phyloP scores from a whole-genome alignment of 1,140 invertebrate genomes.

The Drosophila micromelanica region DNA sequence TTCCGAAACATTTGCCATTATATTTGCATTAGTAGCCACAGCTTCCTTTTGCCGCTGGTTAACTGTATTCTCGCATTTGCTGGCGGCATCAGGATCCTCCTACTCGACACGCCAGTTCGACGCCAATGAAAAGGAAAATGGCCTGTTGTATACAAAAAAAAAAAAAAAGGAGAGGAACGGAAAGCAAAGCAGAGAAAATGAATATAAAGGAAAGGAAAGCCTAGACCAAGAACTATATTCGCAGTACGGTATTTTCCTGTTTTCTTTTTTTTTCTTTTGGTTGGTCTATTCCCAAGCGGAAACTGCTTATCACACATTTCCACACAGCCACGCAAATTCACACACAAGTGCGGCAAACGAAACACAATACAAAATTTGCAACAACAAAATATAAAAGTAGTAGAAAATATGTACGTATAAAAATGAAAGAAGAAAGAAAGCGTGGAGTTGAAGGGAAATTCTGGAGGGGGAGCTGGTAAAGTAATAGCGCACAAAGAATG shows the following conservation, averaged over 20 bases:
- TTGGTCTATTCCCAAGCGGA: slow-evolving; percentile 71
- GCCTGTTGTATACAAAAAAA: slow-evolving; percentile 28
- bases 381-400: slow-evolving; percentile 22
- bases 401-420: slow-evolving; percentile 6
- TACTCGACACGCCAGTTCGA: slow-evolving; percentile 49
- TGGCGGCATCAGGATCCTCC: slow-evolving; percentile 31
- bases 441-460: neutral
- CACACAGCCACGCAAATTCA: slow-evolving; percentile 73
- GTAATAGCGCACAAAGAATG: slow-evolving; percentile 81
- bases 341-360: slow-evolving; percentile 58
- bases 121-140: slow-evolving; percentile 72
- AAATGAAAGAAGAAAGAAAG: slow-evolving; percentile 14
- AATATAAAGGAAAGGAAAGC: slow-evolving; percentile 23
- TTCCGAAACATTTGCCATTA: slow-evolving; percentile 82
- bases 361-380: slow-evolving; percentile 73
- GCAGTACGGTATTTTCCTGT: neutral
- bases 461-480: slow-evolving; percentile 34
- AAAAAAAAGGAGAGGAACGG: slow-evolving; percentile 5
- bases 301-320: slow-evolving; percentile 83
- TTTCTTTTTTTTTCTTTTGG: neutral
- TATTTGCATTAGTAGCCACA: slow-evolving; percentile 80
- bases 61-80: slow-evolving; percentile 30
- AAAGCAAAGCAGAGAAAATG: neutral
- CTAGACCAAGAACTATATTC: slow-evolving; percentile 38
- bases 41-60: slow-evolving; percentile 53